Conservation (phyloP, 2,113 vertebrate genomes). For the Gambusia affinis region DNA sequence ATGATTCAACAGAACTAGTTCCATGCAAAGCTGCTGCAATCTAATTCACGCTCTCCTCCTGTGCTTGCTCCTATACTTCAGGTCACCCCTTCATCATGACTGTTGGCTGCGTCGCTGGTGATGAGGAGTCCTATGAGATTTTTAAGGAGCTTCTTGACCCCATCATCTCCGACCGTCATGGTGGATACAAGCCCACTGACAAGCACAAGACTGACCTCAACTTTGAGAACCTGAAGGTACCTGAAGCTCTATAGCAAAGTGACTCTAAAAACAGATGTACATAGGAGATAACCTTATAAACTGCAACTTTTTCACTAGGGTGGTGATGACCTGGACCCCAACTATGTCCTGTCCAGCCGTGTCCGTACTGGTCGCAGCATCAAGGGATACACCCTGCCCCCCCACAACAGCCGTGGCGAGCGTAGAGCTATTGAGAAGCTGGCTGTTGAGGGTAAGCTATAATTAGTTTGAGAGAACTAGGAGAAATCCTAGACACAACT, state of each 20-base stretch:
- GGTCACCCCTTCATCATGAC: slow-evolving; percentile 98
- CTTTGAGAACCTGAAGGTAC: slow-evolving; percentile 93
- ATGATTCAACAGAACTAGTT: background rate
- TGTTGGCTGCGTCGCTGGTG: slow-evolving; percentile 92
- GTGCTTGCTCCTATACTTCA: slow-evolving; percentile 40
- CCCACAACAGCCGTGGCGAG: slow-evolving; percentile 93
- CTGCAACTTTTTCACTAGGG: slow-evolving; percentile 74
- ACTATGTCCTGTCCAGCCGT: slow-evolving; percentile 91
- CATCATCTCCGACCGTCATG: slow-evolving; percentile 89
- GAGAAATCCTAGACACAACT: background rate
- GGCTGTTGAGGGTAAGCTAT: slow-evolving; percentile 83
- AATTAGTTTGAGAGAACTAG: background rate
- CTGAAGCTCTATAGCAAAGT: background rate
- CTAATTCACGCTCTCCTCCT: background rate
- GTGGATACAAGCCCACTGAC: slow-evolving; percentile 91
- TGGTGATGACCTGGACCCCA: slow-evolving; percentile 90
- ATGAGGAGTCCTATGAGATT: slow-evolving; percentile 88
- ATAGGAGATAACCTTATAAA: background rate
- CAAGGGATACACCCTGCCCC: slow-evolving; percentile 90
- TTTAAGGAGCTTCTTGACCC: slow-evolving; percentile 92
- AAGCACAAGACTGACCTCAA: slow-evolving; percentile 95
- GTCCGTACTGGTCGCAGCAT: slow-evolving; percentile 95
- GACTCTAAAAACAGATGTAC: background rate
- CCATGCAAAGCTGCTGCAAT: background rate
- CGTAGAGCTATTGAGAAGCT: slow-evolving; percentile 87